phyloP scores from a whole-genome alignment of 2,888 invertebrate genomes.

The Macrophya annulata region DNA sequence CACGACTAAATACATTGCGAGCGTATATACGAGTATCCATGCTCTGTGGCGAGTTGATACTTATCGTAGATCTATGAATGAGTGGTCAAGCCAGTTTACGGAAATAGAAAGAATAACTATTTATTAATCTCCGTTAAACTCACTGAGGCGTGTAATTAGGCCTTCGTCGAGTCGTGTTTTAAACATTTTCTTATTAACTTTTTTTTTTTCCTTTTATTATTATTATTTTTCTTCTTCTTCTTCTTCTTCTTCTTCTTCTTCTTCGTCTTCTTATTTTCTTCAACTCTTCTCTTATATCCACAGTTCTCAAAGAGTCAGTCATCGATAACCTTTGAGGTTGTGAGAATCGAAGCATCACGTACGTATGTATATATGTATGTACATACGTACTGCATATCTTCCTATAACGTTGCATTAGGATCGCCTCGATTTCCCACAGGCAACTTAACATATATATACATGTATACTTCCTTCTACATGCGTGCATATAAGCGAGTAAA shows the following conservation, averaged over 20 bases:
- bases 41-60: not conserved
- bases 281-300: not conserved
- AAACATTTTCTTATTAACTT: not conserved
- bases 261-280: not conserved
- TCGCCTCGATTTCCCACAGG: constrained; percentile 8
- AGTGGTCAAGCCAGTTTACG: constrained; percentile 36
- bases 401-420: not conserved
- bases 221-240: not conserved
- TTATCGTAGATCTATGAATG: constrained; percentile 38
- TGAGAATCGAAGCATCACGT: constrained; percentile 24
- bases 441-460: not conserved
- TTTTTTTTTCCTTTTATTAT: not conserved
- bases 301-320: not conserved
- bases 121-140: constrained; percentile 13
- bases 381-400: not conserved
- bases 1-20: not conserved
- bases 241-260: not conserved
- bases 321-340: constrained; percentile 30
- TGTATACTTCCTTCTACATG: not conserved
- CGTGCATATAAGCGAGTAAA: not conserved
- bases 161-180: constrained; percentile 4
- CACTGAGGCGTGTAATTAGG: constrained; percentile 7
- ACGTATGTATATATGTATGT: no score
- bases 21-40: no score
- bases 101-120: constrained; percentile 37